Conservation (phyloP, 2,797 vertebrate species). For the Aeoliscus strigatus region DNA sequence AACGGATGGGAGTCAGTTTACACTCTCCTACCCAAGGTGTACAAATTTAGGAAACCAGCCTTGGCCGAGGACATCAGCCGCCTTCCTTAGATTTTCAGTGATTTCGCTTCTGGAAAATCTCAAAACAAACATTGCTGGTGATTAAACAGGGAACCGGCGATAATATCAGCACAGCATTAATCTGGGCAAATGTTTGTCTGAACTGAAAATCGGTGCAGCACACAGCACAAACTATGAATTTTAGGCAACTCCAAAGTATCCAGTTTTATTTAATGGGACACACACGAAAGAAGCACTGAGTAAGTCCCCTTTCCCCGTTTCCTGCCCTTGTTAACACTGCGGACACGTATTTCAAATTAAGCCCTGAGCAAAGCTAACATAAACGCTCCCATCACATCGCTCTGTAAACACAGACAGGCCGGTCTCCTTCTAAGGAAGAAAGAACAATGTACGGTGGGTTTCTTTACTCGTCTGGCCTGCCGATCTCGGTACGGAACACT, state of each 20-base stretch:
- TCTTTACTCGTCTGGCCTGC: too few relatives aligned
- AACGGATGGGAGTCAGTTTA: slow-evolving; percentile 58
- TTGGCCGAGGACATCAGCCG: too few relatives aligned
- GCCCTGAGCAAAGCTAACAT: slow-evolving; percentile 44
- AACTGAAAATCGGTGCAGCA: slow-evolving; percentile 6
- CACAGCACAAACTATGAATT: slow-evolving; percentile 26
- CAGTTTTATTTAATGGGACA: slow-evolving; percentile 18
- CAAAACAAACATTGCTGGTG: slow-evolving; percentile 50
- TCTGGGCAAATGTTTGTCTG: slow-evolving; percentile 63
- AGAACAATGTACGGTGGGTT: slow-evolving; percentile 28
- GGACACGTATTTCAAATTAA: slow-evolving; percentile 46
- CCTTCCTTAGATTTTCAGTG: slow-evolving; percentile 61
- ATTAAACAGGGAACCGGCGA: slow-evolving; percentile 40
- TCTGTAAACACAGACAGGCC: slow-evolving; percentile 34
- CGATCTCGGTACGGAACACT: too few relatives aligned
- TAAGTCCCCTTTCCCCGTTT: slow-evolving; percentile 11
- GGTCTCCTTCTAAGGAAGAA: slow-evolving; percentile 48
- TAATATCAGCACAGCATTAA: slow-evolving; percentile 42
- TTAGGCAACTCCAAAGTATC: slow-evolving; percentile 30
- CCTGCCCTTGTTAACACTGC: slow-evolving; percentile 28
- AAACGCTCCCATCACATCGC: slow-evolving; percentile 44
- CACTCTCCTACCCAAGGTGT: slow-evolving; percentile 49
- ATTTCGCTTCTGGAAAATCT: slow-evolving; percentile 63
- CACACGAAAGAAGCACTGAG: slow-evolving; percentile 11
- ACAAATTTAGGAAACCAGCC: slow-evolving; percentile 62